These are phyloP conservation scores for Ginglymostoma cirratum DNA, from an alignment of 2,113 vertebrate genomes.

Conservation along the genomic window DNA sequence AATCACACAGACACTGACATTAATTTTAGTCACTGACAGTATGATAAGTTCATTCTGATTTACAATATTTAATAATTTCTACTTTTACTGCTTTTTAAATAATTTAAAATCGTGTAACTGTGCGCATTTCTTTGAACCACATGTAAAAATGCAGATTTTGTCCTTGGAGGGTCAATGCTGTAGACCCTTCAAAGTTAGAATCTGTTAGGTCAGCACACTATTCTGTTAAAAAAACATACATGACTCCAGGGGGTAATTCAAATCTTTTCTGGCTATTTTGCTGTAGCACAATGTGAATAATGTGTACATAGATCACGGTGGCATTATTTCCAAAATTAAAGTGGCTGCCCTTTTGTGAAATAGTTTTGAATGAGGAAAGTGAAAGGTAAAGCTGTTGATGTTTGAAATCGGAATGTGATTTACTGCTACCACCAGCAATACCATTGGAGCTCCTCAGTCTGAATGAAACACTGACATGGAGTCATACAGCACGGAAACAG, in stretches of 20 bases:
- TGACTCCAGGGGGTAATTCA: not conserved
- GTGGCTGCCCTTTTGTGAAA: not conserved
- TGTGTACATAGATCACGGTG: not conserved
- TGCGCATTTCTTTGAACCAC: not conserved
- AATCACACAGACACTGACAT: not conserved
- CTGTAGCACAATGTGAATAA: not conserved
- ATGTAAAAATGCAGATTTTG: not conserved
- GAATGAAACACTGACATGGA: not conserved
- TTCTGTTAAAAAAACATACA: not conserved
- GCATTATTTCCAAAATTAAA: not conserved
- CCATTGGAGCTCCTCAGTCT: not conserved
- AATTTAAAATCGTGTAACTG: not conserved
- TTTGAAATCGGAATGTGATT: not conserved
- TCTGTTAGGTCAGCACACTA: not conserved
- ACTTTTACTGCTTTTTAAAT: not conserved
- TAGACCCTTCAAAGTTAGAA: not conserved
- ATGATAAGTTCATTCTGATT: not conserved
- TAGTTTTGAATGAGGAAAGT: not conserved
- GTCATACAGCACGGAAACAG: no score
- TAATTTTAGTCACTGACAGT: not conserved
- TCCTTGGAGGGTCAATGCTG: not conserved
- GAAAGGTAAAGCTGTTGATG: not conserved
- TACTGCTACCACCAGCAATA: not conserved
- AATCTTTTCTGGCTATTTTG: not conserved
- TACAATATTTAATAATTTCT: not conserved